Evolutionary conservation across 1,140 invertebrate genomes (phyloP).

Genomic region (Brachionus rotundiformis): DNA sequence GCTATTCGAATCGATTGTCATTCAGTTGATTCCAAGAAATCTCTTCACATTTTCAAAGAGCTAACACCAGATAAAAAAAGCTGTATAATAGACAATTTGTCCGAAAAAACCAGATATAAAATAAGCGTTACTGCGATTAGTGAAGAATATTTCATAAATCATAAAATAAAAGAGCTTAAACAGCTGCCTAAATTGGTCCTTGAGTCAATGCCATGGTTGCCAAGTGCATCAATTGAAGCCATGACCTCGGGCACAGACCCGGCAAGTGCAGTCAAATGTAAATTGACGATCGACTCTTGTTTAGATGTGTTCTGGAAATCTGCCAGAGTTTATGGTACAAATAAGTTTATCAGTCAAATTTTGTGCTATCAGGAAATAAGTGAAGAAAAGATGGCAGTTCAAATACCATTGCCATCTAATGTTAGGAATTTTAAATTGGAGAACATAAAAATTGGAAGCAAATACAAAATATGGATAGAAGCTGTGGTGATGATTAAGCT

Average conservation of each 20-base stretch:
- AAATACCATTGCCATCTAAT: conserved; percentile 26
- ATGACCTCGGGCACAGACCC: conserved; percentile 60
- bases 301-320: conserved; percentile 60
- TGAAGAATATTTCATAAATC: conserved; percentile 63
- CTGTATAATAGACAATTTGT: conserved; percentile 58
- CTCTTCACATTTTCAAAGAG: conserved; percentile 54
- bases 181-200: conserved; percentile 55
- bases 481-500: conserved; percentile 64
- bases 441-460: conserved; percentile 45
- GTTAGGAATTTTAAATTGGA: conserved; percentile 4
- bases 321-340: conserved; percentile 61
- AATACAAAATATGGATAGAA: conserved; percentile 61
- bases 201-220: conserved; percentile 60
- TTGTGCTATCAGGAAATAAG: conserved; percentile 60
- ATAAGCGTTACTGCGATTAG: conserved; percentile 62
- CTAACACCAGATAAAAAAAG: conserved; percentile 58
- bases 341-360: conserved; percentile 58
- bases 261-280: conserved; percentile 58
- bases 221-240: conserved; percentile 58
- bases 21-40: conserved; percentile 56
- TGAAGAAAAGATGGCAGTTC: conserved; percentile 57
- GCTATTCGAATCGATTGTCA: conserved; percentile 61
- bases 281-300: conserved; percentile 57
- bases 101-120: conserved; percentile 62
- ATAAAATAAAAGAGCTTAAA: conserved; percentile 57